Conservation (phyloP, 2,888 invertebrate species). For the Watsonalla binaria region DNA sequence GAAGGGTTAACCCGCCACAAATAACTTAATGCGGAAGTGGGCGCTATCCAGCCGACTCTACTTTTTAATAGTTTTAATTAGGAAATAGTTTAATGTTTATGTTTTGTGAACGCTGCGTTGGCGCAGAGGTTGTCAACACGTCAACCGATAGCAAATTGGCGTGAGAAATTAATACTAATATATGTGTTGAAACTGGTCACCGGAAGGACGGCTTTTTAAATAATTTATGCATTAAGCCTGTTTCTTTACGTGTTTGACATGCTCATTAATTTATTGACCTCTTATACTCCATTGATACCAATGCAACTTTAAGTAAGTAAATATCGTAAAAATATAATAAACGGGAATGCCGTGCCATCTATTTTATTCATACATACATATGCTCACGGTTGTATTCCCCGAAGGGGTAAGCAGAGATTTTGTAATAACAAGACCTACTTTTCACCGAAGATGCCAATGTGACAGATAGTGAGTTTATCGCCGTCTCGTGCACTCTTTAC, state of each 20-base stretch:
- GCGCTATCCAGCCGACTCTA: constrained; percentile 47
- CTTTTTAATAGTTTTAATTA: constrained; percentile 77
- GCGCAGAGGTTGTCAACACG: constrained; percentile 39
- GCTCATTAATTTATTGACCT: background rate
- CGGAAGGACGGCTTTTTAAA: constrained; percentile 28
- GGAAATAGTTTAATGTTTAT: constrained; percentile 75
- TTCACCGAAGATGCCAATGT: too few relatives aligned
- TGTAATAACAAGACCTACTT: too few relatives aligned
- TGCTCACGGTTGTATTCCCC: too few relatives aligned
- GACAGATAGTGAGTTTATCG: too few relatives aligned
- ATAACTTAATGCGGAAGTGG: constrained; percentile 73
- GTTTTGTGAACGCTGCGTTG: constrained; percentile 38
- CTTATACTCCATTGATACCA: background rate
- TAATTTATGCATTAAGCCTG: constrained; percentile 15
- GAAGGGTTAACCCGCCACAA: constrained; percentile 74
- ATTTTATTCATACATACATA: too few relatives aligned
- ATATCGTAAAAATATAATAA: too few relatives aligned
- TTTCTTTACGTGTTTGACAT: background rate
- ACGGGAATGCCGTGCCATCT: too few relatives aligned
- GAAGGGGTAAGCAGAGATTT: too few relatives aligned
- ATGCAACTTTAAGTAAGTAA: background rate
- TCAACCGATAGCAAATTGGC: constrained; percentile 55
- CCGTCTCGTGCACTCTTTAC: too few relatives aligned
- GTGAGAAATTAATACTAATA: constrained; percentile 56
- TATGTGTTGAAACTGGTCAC: constrained; percentile 32